Base-by-base conservation (phyloP, 1,140 invertebrate species). In the Muscidifurax raptorellus region DNA sequence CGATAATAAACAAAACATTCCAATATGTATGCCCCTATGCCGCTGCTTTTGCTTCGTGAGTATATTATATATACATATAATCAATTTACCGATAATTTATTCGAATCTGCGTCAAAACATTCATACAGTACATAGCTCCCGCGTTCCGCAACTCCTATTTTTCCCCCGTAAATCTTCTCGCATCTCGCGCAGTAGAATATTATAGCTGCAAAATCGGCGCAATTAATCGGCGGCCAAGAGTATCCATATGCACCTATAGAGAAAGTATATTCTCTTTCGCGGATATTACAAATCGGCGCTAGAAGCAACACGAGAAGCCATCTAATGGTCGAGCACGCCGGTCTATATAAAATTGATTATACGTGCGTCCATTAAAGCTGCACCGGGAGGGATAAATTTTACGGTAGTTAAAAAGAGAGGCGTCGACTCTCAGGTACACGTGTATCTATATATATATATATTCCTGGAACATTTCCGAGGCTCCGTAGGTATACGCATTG, bases 381-480 rank as follows among this genome's bases (percentile, higher is more conserved):
- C 2, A 9, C 44, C 18, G 52, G 80, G 59, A 81, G 67, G 28
- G 67, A 81, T 82, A 82, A 82, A 82, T 74, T 75, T 71, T 32
- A 74, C 47, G 71, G 80, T 75, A 74, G 44, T 81, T 72, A 64
- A 82, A 82, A 82, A 74, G 66, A 47, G 25, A 59, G n/a, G 30
- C 47, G 74, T 82, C 67, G 71, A 75, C 30, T 75, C 36, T 59
- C 59, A 40, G 52, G 75, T 64, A 71, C 47, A 9, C 47, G 40
- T 12, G 9, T 40, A 40, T 0, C 9, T n/a, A 52, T 28, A 72
- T 47, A 47, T n/a, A 59, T n/a, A 18, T 18, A 75, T 77, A 59
- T 83, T 76, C 59, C 40, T 76, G 81, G 81, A 77, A 76, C n/a
- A 82, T 77, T 83, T 76, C 76, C 47, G 71, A 83, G 80, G 74